phyloP scores from a whole-genome alignment of 1,140 invertebrate species.

The Apis dorsata region DNA sequence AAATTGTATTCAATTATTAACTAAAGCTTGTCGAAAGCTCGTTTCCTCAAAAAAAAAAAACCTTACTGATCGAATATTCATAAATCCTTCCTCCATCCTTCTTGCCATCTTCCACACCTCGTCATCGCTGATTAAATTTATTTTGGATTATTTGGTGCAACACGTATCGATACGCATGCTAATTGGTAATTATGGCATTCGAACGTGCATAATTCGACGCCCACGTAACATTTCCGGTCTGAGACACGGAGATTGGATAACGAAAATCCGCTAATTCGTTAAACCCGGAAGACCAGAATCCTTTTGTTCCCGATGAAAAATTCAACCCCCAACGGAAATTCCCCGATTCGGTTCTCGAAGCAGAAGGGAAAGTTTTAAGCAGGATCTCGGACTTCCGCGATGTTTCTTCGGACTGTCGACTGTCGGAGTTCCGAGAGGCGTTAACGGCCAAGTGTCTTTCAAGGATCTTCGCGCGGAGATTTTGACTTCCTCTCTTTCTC shows the following conservation, averaged over 20 bases:
- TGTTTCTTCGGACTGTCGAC: not conserved
- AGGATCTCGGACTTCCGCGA: slow-evolving; percentile 17
- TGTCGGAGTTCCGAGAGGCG: not conserved
- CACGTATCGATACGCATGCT: not conserved
- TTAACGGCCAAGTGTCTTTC: slow-evolving; percentile 10
- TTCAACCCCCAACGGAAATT: not conserved
- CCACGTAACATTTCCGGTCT: not conserved
- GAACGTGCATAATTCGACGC: slow-evolving; percentile 9
- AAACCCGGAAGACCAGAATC: not conserved
- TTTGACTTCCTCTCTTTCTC: not conserved
- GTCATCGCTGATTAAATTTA: too few species aligned
- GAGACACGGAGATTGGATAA: not conserved
- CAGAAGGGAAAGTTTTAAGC: slow-evolving; percentile 27
- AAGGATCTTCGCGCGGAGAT: not conserved
- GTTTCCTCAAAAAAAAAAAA: too few species aligned
- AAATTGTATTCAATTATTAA: too few species aligned
- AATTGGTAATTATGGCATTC: slow-evolving; percentile 25
- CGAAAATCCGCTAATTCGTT: slow-evolving; percentile 18
- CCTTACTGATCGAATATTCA: too few species aligned
- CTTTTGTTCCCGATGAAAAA: slow-evolving; percentile 13
- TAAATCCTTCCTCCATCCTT: too few species aligned
- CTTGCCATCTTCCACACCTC: too few species aligned
- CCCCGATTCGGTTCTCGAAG: not conserved
- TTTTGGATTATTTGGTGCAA: not conserved
- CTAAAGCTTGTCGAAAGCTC: too few species aligned